Evolutionary conservation across 2,888 invertebrate species (phyloP), one percentile per base, ranked within the genome.

Genomic region (Nineta flava): DNA sequence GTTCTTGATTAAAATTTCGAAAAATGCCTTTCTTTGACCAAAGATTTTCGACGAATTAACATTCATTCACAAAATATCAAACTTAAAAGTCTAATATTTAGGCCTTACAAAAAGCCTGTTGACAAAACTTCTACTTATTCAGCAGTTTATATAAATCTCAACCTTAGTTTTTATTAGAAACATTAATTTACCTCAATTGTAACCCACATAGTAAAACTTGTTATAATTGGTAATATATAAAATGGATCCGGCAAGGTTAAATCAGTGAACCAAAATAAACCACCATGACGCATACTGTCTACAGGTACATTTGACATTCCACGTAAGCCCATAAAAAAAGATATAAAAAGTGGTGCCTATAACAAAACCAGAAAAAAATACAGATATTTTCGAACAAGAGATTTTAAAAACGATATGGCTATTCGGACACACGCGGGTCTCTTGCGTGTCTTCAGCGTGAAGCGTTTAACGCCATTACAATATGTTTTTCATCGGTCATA

Each of bases 231-330:
- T 50, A 99, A 69, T 12, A 87, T 55, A 61, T 83, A 96, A 65
- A 75, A 87, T 44, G 94, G 95, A 71, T 99, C 99, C 2, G 86
- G 75, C 9, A 90, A 65, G 1, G 95, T 93, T 43, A 99, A 74
- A 72, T 99, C 94, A 3, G 76, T 71, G 64, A 99, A 95, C 97
- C 97, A 99, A 58, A 75, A 80, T 1, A 91, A 56, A 1, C 99
- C 99, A 31, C 97, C 97, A 1, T 77, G 72, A 54, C 78, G 75
- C 75, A 97, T 76, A 62, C 93, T 93, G 41, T 90, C 91, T 34
- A 99, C 87, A 2, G 95, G 96, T 31, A 83, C 75, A 60, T 83
- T 84, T 1, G 92, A 81, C 95, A 99, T 95, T 54, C 77, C 71
- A 57, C 90, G 75, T 45, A 99, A 67, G 0, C 84, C 91, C 69